Conservation (phyloP, 2,888 invertebrate genomes). For the Eugnorisma glareosa region DNA sequence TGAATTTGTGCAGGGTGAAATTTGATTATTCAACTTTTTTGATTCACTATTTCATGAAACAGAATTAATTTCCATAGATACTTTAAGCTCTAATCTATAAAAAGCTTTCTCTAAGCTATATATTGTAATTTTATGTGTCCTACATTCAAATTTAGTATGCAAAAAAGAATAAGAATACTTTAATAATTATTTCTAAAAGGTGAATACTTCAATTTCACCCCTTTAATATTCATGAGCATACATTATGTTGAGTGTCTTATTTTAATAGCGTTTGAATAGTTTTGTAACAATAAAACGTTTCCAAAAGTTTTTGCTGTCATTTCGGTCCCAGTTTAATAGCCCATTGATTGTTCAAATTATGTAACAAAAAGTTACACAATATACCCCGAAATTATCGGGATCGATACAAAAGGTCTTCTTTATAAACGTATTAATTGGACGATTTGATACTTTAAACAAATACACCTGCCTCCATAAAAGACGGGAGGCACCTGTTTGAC, state of each 20-base stretch:
- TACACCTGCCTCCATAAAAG: slow-evolving; percentile 77
- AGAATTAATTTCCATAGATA: slow-evolving; percentile 12
- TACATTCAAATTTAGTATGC: no score
- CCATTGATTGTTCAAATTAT: slow-evolving; percentile 71
- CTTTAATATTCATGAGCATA: slow-evolving; percentile 53
- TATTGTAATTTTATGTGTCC: no score
- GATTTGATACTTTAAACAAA: slow-evolving; percentile 79
- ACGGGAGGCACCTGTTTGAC: slow-evolving; percentile 75
- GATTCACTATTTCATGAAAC: slow-evolving; percentile 15
- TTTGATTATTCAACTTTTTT: slow-evolving; percentile 49
- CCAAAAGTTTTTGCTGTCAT: slow-evolving; percentile 58
- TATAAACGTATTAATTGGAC: slow-evolving; percentile 79
- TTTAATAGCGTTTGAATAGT: slow-evolving; percentile 65
- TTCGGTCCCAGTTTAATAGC: slow-evolving; percentile 66
- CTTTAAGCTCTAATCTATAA: no score
- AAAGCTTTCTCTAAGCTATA: no score
- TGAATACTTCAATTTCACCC: slow-evolving; percentile 59
- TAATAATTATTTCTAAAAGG: slow-evolving; percentile 8
- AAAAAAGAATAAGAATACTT: no score
- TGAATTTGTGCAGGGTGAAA: slow-evolving; percentile 55
- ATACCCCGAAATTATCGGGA: slow-evolving; percentile 61
- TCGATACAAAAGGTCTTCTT: slow-evolving; percentile 63
- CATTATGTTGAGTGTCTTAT: slow-evolving; percentile 58
- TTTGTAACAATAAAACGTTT: slow-evolving; percentile 68
- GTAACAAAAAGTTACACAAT: slow-evolving; percentile 70